A percentile compares a stretch with the other conserved stretches of the same genome.
phyloP scores from a whole-genome alignment of 2,113 vertebrate genomes.

The Microcebus griseorufus region DNA sequence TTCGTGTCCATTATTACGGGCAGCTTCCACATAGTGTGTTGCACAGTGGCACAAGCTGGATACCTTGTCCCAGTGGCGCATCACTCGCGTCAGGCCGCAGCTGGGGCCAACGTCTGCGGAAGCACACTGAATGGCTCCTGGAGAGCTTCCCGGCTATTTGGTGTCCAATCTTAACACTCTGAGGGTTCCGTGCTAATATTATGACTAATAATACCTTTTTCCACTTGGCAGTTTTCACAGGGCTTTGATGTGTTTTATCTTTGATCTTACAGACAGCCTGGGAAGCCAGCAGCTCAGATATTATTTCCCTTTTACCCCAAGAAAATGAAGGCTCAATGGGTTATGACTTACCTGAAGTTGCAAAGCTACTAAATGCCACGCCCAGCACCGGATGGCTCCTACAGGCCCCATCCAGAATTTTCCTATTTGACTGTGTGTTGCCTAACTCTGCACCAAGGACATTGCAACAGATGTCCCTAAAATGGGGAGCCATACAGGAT shows the following conservation, averaged over 20 bases:
- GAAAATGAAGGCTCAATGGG: neutral
- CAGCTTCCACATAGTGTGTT: neutral
- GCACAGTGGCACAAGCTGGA: neutral
- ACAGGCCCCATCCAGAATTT: neutral
- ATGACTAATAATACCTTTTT: neutral
- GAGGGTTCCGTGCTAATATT: neutral
- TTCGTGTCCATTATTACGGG: neutral
- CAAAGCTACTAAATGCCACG: neutral
- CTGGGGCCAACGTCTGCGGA: neutral
- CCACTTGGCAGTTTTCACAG: neutral
- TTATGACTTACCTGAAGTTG: neutral
- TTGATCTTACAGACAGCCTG: conserved; percentile 13
- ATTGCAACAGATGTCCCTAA: neutral
- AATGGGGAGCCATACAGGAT: neutral
- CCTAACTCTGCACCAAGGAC: neutral
- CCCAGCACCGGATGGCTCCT: neutral
- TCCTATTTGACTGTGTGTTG: neutral
- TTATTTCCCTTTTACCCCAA: neutral
- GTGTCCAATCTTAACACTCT: neutral
- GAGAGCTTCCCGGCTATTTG: neutral
- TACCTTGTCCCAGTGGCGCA: neutral
- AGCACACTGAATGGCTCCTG: neutral
- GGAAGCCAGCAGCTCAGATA: neutral
- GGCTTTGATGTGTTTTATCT: neutral
- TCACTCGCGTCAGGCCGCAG: neutral